Evolutionary conservation across 2,113 vertebrate genomes (phyloP).

Genomic region (Ophiodon elongatus): DNA sequence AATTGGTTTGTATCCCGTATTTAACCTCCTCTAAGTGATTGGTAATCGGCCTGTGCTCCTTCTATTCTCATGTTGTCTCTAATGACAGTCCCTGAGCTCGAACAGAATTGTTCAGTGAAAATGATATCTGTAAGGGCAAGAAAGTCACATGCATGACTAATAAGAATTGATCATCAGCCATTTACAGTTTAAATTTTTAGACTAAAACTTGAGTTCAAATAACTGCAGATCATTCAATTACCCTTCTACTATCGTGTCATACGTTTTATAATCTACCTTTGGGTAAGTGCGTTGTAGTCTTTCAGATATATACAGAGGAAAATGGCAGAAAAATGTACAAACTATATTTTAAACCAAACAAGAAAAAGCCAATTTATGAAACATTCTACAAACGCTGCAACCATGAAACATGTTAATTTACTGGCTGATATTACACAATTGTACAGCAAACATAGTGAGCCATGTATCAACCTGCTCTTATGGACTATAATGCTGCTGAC

Average conservation of each 20-base stretch:
- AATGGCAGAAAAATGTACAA: not conserved
- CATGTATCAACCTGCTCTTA: not conserved
- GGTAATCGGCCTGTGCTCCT: constrained; percentile 31
- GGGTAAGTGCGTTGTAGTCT: not conserved
- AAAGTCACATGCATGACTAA: constrained; percentile 36
- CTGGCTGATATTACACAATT: not conserved
- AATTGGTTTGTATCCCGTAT: constrained; percentile 58
- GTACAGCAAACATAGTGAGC: not conserved
- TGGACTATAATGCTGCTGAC: not conserved
- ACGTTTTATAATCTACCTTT: constrained; percentile 11
- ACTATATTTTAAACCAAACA: not conserved
- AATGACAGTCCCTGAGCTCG: constrained; percentile 33
- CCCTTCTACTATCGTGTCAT: constrained; percentile 6
- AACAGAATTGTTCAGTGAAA: constrained; percentile 2
- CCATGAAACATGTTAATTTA: not conserved
- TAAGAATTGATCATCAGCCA: constrained; percentile 31
- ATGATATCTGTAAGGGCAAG: constrained; percentile 36
- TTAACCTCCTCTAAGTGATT: constrained; percentile 59
- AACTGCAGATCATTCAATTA: constrained; percentile 3
- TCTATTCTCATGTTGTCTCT: constrained; percentile 6
- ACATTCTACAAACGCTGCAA: not conserved
- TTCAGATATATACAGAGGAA: not conserved
- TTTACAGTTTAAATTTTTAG: constrained; percentile 35
- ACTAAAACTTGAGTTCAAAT: not conserved
- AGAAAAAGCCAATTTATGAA: not conserved